phyloP scores from a whole-genome alignment of 2,888 invertebrate genomes.

The Epinotia demarniana region DNA sequence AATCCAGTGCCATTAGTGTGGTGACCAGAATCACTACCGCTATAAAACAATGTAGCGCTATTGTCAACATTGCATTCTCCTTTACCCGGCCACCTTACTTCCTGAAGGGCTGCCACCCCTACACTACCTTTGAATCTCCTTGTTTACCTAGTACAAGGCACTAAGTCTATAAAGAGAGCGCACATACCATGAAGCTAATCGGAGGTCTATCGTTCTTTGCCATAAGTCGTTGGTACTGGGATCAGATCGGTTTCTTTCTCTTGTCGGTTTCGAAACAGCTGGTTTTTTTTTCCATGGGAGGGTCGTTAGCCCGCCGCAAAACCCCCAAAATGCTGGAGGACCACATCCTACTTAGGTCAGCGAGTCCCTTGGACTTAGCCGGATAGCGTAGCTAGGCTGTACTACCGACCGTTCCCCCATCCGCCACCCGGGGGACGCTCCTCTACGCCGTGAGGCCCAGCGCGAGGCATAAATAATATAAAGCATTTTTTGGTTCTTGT shows the following conservation, averaged over 20 bases:
- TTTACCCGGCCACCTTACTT: background rate
- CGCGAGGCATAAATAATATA: no score
- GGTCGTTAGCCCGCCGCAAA: background rate
- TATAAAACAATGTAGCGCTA: background rate
- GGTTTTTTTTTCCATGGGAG: background rate
- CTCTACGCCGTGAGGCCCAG: no score
- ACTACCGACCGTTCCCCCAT: no score
- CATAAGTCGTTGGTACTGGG: background rate
- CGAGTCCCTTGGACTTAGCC: no score
- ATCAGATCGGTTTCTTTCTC: background rate
- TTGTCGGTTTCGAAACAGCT: no score
- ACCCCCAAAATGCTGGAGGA: no score
- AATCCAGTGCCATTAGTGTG: background rate
- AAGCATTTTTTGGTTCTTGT: no score
- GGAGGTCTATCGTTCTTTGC: background rate
- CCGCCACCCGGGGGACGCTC: no score
- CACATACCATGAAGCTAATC: conserved; percentile 2
- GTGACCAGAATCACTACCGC: background rate
- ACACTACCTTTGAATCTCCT: background rate
- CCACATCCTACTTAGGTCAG: no score
- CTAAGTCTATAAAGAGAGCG: background rate
- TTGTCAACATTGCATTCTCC: background rate
- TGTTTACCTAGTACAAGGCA: background rate
- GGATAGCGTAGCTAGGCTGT: no score
- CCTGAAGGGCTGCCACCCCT: background rate